phyloP scores from a whole-genome alignment of 2,113 vertebrate genomes.

The Callithrix jacchus region DNA sequence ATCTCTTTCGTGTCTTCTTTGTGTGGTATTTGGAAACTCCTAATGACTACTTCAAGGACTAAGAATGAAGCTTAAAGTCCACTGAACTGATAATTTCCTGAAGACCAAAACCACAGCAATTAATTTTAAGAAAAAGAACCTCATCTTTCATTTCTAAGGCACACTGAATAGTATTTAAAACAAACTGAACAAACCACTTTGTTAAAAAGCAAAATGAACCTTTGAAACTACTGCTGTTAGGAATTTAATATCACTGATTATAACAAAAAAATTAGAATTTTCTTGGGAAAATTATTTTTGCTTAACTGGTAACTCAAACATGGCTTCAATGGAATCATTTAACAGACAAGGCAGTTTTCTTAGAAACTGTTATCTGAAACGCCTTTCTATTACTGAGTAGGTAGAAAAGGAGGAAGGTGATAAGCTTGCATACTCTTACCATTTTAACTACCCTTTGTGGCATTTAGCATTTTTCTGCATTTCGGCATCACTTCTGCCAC shows the following conservation, averaged over 20 bases:
- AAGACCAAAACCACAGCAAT: background rate
- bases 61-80: background rate
- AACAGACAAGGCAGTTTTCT: background rate
- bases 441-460: background rate
- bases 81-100: background rate
- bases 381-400: background rate
- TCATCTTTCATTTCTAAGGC: background rate
- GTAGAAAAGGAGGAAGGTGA: background rate
- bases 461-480: background rate
- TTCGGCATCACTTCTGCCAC: background rate
- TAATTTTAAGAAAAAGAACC: background rate
- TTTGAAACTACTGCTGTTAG: background rate
- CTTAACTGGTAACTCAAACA: conserved; percentile 13
- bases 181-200: background rate
- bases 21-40: background rate
- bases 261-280: background rate
- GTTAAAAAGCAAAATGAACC: background rate
- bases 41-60: background rate
- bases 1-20: background rate
- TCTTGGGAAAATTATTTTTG: background rate
- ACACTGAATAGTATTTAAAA: background rate
- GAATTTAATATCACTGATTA: background rate
- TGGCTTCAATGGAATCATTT: background rate
- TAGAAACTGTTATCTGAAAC: background rate
- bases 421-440: background rate